phyloP scores from a whole-genome alignment of 2,797 vertebrate genomes.

The Chloroceryle inda region DNA sequence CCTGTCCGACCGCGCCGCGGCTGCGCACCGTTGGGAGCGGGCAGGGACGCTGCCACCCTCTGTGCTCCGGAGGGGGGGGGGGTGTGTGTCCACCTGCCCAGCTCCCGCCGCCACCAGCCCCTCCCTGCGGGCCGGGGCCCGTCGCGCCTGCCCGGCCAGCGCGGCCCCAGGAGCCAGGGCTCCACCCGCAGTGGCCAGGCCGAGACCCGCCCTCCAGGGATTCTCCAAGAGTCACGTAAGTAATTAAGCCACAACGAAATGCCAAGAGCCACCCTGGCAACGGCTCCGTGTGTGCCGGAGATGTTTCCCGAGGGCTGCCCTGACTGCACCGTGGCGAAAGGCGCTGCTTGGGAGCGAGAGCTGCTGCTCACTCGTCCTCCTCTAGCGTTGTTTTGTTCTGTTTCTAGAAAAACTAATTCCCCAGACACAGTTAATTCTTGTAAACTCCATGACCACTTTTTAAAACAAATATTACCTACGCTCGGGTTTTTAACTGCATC shows the following conservation, averaged over 20 bases:
- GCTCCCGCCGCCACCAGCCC: not conserved
- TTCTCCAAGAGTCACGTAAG: rapidly evolving
- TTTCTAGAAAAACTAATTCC: not conserved
- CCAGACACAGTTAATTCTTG: not conserved
- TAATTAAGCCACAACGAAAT: not conserved
- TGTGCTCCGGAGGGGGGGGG: too few relatives aligned
- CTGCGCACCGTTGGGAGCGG: too few relatives aligned
- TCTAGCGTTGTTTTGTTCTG: not conserved
- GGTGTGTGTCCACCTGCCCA: too few relatives aligned
- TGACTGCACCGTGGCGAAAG: rapidly evolving
- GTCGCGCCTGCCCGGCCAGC: too few relatives aligned
- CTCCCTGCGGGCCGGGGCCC: not conserved
- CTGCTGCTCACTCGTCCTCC: too few relatives aligned
- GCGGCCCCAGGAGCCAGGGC: not conserved
- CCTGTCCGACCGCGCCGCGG: not conserved
- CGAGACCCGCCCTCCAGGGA: rapidly evolving
- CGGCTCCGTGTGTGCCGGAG: not conserved
- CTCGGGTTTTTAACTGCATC: rapidly evolving
- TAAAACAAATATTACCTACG: not conserved
- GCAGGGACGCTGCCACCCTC: too few relatives aligned
- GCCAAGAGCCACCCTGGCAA: not conserved
- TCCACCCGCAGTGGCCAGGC: not conserved
- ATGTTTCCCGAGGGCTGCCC: not conserved
- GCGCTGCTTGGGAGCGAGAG: too few relatives aligned
- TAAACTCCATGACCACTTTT: not conserved